Evolutionary conservation across 2,888 invertebrate genomes (phyloP), one percentile per base, ranked within the genome.

Genomic region (Eristalis pertinax): DNA sequence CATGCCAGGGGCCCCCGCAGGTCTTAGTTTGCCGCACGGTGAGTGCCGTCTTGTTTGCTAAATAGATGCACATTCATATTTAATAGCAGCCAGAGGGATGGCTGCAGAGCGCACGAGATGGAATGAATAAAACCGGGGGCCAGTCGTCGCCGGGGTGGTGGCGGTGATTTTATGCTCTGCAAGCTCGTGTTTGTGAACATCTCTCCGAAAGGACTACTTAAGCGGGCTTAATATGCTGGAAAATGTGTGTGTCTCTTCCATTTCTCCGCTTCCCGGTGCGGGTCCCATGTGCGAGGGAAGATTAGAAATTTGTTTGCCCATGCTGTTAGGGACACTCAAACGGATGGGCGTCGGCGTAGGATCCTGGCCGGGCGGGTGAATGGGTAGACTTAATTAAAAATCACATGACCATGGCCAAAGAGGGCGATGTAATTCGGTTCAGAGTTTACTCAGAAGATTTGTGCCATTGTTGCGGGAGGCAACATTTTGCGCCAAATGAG

Each of bases 21-120:
- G 26, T 26, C 26, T 26, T 26, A 26, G 26, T 26, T 26, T 26
- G 26, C 26, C n/a, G n/a, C n/a, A 4, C 29, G 29, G 43, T 38
- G 29, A 77, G 77, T 69, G 67, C 65, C 75, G 78, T 83, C 87
- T 83, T 83, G 83, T 87, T 87, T 83, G 76, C 84, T 87, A 87
- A 83, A 84, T 76, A 87, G 87, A 87, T 83, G 83, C 87, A 87
- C 87, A 87, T 87, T 87, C 87, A 87, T 87, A 84, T 84, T 84
- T 87, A 87, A 84, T 87, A 73, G 38, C 63, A 15, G 41, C 24
- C 32, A 10, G 32, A 4, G 32, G 7, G 32, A 29, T 68, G 58
- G 80, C 56, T 64, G 79, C 19, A 19, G 19, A n/a, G 19, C 19
- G 50, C 50, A 50, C 50, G 50, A 19, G 43, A 41, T n/a, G 72